Base-by-base conservation (phyloP, 1,140 invertebrate species). In the Chlorops oryzae region DNA sequence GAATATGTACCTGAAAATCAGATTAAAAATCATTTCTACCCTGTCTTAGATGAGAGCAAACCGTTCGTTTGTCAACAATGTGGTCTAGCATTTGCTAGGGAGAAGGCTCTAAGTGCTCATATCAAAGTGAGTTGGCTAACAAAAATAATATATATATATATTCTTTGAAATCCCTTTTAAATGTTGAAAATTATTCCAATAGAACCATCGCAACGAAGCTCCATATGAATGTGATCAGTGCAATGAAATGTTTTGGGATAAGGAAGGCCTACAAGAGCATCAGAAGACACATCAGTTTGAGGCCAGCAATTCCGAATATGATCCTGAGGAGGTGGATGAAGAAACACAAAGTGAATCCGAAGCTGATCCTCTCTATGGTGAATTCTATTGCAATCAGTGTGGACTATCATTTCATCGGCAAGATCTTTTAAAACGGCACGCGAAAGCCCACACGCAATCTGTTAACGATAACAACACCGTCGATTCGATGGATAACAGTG, bases 31-130 rank as follows among this genome's bases (percentile, higher is more conserved):
- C n/a, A n/a, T n/a, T n/a, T n/a, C 9, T 70, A 52, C 20, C 82
- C 83, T 5, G 75, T 86, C 32, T 79, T 80, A 0, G 87, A 89
- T 73, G 80, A 84, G 2, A 77, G 79, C 21, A 82, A 86, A 50
- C 87, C 87, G 0, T 88, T 89, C 59, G 86, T 88, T 3, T 90
- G 87, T 52, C 82, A 87, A 40, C 81, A 84, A 52, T 89, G 87
- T 57, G 87, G 87, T 1, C 76, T 89, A 37, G 81, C 82, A 7
- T 90, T 89, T 73, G 86, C 85, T 0, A 76, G 87, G 23, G 85
- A 89, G 62, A 90, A 89, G 62, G 87, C 87, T 3, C 64, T 89
- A 2, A 80, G 82, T 17, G 87, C 86, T 2, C 87, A 89, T 64
- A 67, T 77, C 1, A 77, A 80, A 63, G 78, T 82, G 48, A 66